These are phyloP conservation scores for Dryobotodes eremita DNA, from an alignment of 2,888 invertebrate genomes.

Conservation along the genomic window DNA sequence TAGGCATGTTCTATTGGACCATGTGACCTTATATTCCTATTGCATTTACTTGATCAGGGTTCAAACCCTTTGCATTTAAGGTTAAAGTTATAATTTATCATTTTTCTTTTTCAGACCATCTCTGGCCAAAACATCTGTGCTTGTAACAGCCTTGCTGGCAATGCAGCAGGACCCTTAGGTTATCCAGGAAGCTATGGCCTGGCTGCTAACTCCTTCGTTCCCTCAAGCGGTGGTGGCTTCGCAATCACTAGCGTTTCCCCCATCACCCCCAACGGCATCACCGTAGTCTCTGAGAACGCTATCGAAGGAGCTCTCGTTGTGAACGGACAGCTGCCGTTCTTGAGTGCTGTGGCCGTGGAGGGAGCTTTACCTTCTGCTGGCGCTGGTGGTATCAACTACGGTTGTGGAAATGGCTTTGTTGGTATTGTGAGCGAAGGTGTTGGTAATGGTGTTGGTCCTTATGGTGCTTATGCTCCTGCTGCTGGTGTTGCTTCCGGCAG, in stretches of 20 bases:
- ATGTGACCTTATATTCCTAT: not conserved
- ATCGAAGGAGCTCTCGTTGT: conserved; percentile 72
- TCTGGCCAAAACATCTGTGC: conserved; percentile 54
- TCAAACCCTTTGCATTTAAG: not conserved
- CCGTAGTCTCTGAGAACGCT: conserved; percentile 75
- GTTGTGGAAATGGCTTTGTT: conserved; percentile 51
- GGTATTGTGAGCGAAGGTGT: conserved; percentile 59
- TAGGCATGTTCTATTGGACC: not conserved
- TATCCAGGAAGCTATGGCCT: conserved; percentile 32
- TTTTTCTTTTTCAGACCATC: conserved; percentile 47
- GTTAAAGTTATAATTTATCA: not conserved
- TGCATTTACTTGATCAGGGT: not conserved
- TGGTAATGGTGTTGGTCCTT: conserved; percentile 28
- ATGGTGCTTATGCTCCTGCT: conserved; percentile 30
- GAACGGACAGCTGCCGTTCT: conserved; percentile 73
- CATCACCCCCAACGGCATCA: conserved; percentile 72
- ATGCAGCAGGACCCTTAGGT: conserved; percentile 10
- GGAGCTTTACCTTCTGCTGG: conserved; percentile 71
- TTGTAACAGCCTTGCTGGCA: conserved; percentile 32
- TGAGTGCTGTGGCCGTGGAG: conserved; percentile 72
- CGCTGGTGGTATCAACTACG: conserved; percentile 67
- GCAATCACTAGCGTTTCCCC: conserved; percentile 70
- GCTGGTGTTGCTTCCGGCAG: conserved; percentile 31
- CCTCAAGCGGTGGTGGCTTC: conserved; percentile 65
- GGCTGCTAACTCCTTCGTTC: conserved; percentile 32